Percentiles rank a stretch among this genome's conserved stretches.
Evolutionary conservation across 2,797 vertebrate genomes (phyloP).

Genomic region (Poecile montanus): DNA sequence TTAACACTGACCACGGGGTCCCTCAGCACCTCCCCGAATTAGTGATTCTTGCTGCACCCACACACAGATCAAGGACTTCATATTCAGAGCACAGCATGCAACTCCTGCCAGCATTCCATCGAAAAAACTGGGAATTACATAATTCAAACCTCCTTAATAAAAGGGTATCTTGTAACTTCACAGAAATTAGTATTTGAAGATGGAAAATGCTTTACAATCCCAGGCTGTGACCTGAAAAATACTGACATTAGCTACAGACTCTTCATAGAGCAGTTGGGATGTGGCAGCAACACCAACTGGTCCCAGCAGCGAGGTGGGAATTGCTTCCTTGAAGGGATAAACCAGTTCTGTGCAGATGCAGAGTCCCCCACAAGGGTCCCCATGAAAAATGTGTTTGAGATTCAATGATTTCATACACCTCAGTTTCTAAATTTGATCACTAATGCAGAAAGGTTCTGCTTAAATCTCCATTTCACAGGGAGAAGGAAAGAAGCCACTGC

Average conservation of each 20-base stretch:
- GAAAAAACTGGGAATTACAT: neutral
- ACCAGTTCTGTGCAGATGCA: neutral
- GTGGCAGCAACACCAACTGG: neutral
- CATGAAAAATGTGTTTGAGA: neutral
- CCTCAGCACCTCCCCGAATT: neutral
- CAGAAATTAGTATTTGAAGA: neutral
- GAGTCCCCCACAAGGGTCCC: neutral
- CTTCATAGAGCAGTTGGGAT: neutral
- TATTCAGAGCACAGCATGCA: neutral
- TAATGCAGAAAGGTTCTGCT: neutral
- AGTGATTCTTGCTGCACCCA: neutral
- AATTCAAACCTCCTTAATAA: neutral
- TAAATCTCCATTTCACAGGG: neutral
- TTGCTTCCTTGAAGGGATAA: neutral
- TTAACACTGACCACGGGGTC: neutral
- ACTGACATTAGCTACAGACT: neutral
- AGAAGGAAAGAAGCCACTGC: neutral
- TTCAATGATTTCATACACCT: neutral
- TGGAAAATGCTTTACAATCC: neutral
- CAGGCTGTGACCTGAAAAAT: neutral
- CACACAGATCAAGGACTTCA: neutral
- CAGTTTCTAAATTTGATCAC: neutral
- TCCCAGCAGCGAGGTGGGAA: neutral
- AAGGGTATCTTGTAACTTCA: neutral
- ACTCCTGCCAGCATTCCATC: neutral